Percentiles rank a stretch among this genome's conserved stretches.
phyloP scores from a whole-genome alignment of 1,140 invertebrate species.

The Oncopeltus fasciatus region DNA sequence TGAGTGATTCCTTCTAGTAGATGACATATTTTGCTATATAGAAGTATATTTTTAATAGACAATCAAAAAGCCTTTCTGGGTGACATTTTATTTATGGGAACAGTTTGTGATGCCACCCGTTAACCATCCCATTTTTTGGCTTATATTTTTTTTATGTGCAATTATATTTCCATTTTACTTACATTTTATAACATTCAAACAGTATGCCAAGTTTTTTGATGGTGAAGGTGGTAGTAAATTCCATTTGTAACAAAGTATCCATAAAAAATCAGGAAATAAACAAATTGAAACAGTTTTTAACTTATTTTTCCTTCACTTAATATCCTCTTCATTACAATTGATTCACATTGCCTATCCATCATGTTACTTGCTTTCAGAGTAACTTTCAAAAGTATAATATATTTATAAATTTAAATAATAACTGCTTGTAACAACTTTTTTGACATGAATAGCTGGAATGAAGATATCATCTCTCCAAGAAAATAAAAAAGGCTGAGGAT shows the following conservation, averaged over 20 bases:
- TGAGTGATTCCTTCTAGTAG: too few relatives aligned
- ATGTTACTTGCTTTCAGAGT: too few relatives aligned
- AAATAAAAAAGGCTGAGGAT: too few relatives aligned
- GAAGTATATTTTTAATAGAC: not conserved
- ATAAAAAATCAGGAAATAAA: slow-evolving; percentile 4
- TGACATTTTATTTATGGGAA: slow-evolving; percentile 1
- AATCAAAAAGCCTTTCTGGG: not conserved
- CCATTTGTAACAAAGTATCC: slow-evolving; percentile 9
- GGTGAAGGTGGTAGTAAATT: slow-evolving; percentile 8
- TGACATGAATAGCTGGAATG: too few relatives aligned
- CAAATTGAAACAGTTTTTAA: not conserved
- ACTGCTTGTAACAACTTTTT: too few relatives aligned
- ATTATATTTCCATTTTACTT: slow-evolving; percentile 4
- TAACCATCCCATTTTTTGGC: slow-evolving; percentile 8
- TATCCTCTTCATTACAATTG: too few relatives aligned
- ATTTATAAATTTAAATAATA: too few relatives aligned
- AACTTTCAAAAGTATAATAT: too few relatives aligned
- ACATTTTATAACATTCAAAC: not conserved
- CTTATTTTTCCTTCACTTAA: too few relatives aligned
- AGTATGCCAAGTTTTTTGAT: slow-evolving; percentile 3
- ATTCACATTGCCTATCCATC: too few relatives aligned
- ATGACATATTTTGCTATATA: not conserved
- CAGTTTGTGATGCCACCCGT: slow-evolving; percentile 3
- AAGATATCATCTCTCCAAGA: too few relatives aligned
- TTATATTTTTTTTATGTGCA: slow-evolving; percentile 2